Conservation (phyloP, 2,113 vertebrate genomes). For the Sula dactylatra region DNA sequence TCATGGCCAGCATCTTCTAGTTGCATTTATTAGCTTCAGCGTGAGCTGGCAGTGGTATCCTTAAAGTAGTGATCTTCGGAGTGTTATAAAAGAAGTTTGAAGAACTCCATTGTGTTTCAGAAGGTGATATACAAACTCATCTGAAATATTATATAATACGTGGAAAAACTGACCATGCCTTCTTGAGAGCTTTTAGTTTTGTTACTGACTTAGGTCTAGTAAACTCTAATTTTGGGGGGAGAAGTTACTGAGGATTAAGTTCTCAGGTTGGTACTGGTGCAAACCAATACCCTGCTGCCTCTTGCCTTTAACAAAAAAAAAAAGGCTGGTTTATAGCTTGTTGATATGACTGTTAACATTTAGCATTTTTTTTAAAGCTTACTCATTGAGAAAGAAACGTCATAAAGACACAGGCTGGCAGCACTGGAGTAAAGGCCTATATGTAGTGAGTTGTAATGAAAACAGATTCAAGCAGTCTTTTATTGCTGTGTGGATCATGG, state of each 20-base stretch:
- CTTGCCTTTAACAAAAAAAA: background rate
- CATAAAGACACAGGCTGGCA: background rate
- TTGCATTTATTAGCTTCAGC: background rate
- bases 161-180: background rate
- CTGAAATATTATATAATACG: background rate
- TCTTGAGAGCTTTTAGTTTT: background rate
- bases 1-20: background rate
- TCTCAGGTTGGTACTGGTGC: background rate
- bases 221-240: background rate
- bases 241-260: background rate
- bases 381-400: background rate
- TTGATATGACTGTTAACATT: no score
- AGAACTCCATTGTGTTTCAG: background rate
- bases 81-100: background rate
- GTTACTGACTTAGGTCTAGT: background rate
- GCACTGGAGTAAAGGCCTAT: background rate
- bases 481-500: background rate
- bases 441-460: background rate
- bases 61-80: background rate
- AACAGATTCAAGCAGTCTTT: background rate
- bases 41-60: background rate
- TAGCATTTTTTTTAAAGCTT: background rate
- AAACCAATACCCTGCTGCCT: background rate
- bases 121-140: background rate
- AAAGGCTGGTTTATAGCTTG: no score